These are phyloP conservation scores for Acipenser ruthenus DNA, from an alignment of 2,797 vertebrate species.

Conservation along the genomic window DNA sequence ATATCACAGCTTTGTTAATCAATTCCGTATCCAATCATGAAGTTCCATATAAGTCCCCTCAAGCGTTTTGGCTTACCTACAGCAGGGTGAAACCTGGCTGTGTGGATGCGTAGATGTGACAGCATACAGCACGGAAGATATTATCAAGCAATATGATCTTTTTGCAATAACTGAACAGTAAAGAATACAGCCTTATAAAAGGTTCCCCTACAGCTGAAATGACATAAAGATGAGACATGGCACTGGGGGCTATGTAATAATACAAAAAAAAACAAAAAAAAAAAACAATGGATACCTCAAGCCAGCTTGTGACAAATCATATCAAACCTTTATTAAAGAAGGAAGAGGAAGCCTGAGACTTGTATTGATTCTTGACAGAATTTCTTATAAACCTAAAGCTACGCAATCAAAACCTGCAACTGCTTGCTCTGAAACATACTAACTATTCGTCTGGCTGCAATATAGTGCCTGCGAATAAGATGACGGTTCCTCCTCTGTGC, in stretches of 20 bases:
- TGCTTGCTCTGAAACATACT: conserved; percentile 62
- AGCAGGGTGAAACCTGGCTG: conserved; percentile 55
- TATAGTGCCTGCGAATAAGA: conserved; percentile 58
- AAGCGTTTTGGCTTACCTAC: conserved; percentile 61
- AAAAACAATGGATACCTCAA: conserved; percentile 73
- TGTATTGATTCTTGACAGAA: conserved; percentile 87
- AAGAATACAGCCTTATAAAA: conserved; percentile 75
- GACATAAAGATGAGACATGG: conserved; percentile 77
- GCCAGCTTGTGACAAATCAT: conserved; percentile 85
- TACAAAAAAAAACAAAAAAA: conserved; percentile 49
- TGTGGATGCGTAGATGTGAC: conserved; percentile 67
- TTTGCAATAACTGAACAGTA: conserved; percentile 78
- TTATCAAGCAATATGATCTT: conserved; percentile 78
- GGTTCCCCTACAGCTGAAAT: conserved; percentile 74
- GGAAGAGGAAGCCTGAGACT: conserved; percentile 77
- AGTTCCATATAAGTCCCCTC: conserved; percentile 67
- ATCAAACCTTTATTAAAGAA: conserved; percentile 90
- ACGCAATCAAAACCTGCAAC: conserved; percentile 74
- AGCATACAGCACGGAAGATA: conserved; percentile 71
- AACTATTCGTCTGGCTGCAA: conserved; percentile 55
- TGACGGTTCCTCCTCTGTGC: conserved; percentile 47
- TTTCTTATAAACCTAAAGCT: conserved; percentile 75
- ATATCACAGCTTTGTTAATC: conserved; percentile 59
- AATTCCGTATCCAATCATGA: conserved; percentile 61
- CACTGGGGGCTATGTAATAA: conserved; percentile 80